Percentiles rank a stretch among this genome's conserved stretches.
phyloP scores from a whole-genome alignment of 2,113 vertebrate species.

The Narcine bancroftii region DNA sequence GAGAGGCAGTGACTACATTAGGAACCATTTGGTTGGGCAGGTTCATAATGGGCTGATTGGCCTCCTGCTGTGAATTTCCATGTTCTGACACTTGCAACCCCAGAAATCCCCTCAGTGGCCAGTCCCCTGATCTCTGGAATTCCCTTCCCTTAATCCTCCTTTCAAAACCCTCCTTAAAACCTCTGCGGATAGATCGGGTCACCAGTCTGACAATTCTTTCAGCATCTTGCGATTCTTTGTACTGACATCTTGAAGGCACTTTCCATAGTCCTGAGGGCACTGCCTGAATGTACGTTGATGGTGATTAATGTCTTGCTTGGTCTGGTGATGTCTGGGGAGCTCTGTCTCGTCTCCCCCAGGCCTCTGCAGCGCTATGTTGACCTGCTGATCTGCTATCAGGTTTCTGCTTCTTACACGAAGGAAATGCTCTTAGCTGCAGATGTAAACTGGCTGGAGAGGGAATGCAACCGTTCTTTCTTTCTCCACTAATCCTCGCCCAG shows the following conservation, averaged over 20 bases:
- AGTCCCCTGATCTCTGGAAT: not conserved
- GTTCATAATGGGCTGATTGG: too few species aligned
- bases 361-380: not conserved
- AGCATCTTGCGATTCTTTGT: too few species aligned
- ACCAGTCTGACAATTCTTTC: not conserved
- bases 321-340: not conserved
- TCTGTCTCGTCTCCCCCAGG: not conserved
- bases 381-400: not conserved
- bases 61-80: too few species aligned
- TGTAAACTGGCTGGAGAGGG: not conserved
- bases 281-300: not conserved
- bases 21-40: too few species aligned
- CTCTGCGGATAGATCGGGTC: not conserved
- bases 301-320: not conserved
- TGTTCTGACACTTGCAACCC: too few species aligned
- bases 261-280: not conserved
- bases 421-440: not conserved
- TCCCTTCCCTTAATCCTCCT: not conserved
- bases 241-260: too few species aligned
- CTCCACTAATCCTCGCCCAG: not conserved
- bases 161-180: not conserved
- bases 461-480: not conserved
- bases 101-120: not conserved
- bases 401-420: not conserved
- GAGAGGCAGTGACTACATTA: too few species aligned